Evolutionary conservation across 1,140 invertebrate species (phyloP), one percentile per base, ranked within the genome.

Genomic region (Pinna nobilis): DNA sequence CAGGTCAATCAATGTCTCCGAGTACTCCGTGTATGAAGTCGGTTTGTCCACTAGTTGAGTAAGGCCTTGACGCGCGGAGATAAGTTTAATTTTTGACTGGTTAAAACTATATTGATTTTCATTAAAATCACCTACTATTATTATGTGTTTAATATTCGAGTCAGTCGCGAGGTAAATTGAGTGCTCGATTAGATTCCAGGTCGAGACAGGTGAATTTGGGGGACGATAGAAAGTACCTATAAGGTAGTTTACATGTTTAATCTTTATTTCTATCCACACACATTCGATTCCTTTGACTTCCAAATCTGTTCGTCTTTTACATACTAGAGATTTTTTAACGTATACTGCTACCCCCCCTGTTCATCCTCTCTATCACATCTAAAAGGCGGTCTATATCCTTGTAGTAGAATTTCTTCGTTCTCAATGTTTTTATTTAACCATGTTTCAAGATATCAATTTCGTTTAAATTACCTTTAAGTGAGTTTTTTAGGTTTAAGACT

Each of bases 101-200:
- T 2, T 11, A 25, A n/a, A 9, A 15, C 28, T n/a, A 11, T 39
- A 35, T 15, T 61, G 28, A 13, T 70, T 70, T 33, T 60, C 59
- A 37, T 70, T 70, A 30, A 70, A 70, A 32, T 70, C 59, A 18
- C 59, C 39, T n/a, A 47, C 41, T n/a, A 70, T 30, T 2, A 55
- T 63, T 30, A 61, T 63, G 41, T 11, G 3, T 13, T 50, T 30
- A n/a, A 41, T 39, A 39, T 25, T 35, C 28, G n/a, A 5, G 9
- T 70, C 35, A 30, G n/a, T 50, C 5, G 68, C 32, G 2, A n/a
- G 2, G 9, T 70, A 32, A 20, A 70, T 37, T 1, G 68, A 51
- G 15, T 51, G 20, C 25, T 50, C 55, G 9, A 70, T 30, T 7
- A 35, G 32, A 6, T 37, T 28, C 57, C 55, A 70, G 0, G 25